Evolutionary conservation across 2,888 invertebrate genomes (phyloP).

Genomic region (Corythucha ciliata): DNA sequence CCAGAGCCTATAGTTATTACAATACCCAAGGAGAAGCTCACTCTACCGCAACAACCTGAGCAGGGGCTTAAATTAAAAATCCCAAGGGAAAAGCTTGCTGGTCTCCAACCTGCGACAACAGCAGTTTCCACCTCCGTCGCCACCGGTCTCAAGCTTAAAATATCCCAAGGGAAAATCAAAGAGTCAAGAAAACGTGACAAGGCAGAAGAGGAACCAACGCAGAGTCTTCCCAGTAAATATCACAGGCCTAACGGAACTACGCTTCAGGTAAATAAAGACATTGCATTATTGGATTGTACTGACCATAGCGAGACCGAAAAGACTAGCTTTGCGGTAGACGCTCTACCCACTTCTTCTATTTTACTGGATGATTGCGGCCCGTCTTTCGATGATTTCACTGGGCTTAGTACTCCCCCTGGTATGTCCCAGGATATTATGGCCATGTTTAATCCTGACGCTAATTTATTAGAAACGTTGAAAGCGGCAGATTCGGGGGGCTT

Average conservation of each 20-base stretch:
- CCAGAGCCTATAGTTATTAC: constrained; percentile 48
- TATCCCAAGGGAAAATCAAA: constrained; percentile 30
- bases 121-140: constrained; percentile 21
- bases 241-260: constrained; percentile 30
- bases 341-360: not conserved
- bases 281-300: constrained; percentile 22
- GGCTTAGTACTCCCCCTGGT: not conserved
- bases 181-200: constrained; percentile 30
- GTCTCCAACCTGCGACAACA: constrained; percentile 44
- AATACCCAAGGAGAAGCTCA: constrained; percentile 51
- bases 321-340: not conserved
- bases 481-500: too few species aligned
- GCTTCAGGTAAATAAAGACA: constrained; percentile 32
- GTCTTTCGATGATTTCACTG: not conserved
- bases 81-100: constrained; percentile 58
- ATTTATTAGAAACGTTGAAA: too few species aligned
- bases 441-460: too few species aligned
- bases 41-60: constrained; percentile 33
- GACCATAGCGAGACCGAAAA: not conserved
- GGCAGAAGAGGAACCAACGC: constrained; percentile 22
- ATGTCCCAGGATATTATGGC: too few species aligned
- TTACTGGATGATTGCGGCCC: not conserved
- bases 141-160: constrained; percentile 48
- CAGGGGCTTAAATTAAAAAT: constrained; percentile 69
- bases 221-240: constrained; percentile 21